These are phyloP conservation scores for Cyprinodon variegatus DNA, from an alignment of 2,113 vertebrate genomes.

Conservation along the genomic window DNA sequence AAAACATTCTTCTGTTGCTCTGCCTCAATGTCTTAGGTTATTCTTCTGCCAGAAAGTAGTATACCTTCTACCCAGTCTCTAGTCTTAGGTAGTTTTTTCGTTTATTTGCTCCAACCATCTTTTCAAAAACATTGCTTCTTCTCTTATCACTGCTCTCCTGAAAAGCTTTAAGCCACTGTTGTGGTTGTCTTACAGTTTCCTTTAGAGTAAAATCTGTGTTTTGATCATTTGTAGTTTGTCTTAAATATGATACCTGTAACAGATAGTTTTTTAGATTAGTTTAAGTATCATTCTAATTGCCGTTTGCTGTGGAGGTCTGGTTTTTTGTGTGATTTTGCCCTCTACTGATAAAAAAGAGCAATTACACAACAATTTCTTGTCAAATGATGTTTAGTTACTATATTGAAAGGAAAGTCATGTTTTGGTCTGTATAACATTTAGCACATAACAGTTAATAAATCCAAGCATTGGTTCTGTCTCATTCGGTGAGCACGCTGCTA, in stretches of 20 bases:
- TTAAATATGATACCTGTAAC: background rate
- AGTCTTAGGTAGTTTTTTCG: too few species aligned
- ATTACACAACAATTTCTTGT: slow-evolving; percentile 22
- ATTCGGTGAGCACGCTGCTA: background rate
- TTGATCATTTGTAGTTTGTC: background rate
- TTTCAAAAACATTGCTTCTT: too few species aligned
- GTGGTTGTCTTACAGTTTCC: background rate
- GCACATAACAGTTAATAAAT: background rate
- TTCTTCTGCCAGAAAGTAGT: too few species aligned
- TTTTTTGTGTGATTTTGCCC: slow-evolving; percentile 63
- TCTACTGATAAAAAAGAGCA: slow-evolving; percentile 41
- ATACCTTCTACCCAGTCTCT: too few species aligned
- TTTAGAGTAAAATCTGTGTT: background rate
- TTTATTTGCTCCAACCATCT: too few species aligned
- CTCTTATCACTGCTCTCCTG: too few species aligned
- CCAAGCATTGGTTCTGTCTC: background rate
- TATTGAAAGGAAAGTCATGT: background rate
- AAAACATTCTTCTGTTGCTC: too few species aligned
- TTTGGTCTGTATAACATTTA: background rate
- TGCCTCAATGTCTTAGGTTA: too few species aligned
- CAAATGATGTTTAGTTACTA: background rate
- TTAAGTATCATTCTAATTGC: slow-evolving; percentile 14
- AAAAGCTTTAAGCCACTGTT: background rate
- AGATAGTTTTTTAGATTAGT: background rate
- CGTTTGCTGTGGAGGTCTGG: slow-evolving; percentile 41